These are phyloP conservation scores for Micromesistius poutassou DNA, from an alignment of 2,797 vertebrate genomes.

Conservation along the genomic window DNA sequence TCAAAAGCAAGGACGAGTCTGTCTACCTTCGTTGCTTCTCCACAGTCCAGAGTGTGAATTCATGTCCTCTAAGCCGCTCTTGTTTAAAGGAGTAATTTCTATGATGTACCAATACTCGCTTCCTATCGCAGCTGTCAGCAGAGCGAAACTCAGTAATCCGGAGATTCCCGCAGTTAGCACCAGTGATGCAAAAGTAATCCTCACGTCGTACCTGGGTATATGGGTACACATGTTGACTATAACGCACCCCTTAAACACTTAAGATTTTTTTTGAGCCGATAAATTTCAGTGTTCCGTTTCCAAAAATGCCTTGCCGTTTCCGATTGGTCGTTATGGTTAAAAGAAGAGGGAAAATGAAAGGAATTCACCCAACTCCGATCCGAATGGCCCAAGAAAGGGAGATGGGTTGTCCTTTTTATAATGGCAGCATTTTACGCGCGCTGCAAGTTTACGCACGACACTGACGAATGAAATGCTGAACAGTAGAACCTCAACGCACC, in stretches of 20 bases:
- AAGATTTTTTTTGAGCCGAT: not conserved
- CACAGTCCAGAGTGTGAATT: constrained; percentile 76
- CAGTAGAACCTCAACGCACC: not conserved
- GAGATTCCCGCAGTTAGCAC: constrained; percentile 68
- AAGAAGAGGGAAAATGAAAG: not conserved
- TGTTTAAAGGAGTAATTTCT: constrained; percentile 63
- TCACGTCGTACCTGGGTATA: constrained; percentile 41
- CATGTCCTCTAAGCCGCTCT: constrained; percentile 48
- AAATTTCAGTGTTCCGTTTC: not conserved
- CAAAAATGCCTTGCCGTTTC: not conserved
- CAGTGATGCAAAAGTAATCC: constrained; percentile 51
- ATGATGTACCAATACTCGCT: constrained; percentile 80
- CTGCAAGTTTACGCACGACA: not conserved
- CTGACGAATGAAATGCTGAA: not conserved
- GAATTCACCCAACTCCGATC: not conserved
- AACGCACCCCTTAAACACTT: not conserved
- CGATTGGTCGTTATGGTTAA: not conserved
- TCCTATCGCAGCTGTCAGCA: constrained; percentile 69
- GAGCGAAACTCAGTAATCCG: constrained; percentile 73
- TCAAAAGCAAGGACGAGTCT: not conserved
- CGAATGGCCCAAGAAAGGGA: not conserved
- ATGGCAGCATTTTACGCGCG: not conserved
- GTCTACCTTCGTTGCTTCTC: constrained; percentile 72
- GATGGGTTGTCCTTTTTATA: not conserved
- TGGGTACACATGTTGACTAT: not conserved